A percentile compares a stretch with the other conserved stretches of the same genome.
Evolutionary conservation across 2,888 invertebrate species (phyloP).

Genomic region (Leptinotarsa haldemani): DNA sequence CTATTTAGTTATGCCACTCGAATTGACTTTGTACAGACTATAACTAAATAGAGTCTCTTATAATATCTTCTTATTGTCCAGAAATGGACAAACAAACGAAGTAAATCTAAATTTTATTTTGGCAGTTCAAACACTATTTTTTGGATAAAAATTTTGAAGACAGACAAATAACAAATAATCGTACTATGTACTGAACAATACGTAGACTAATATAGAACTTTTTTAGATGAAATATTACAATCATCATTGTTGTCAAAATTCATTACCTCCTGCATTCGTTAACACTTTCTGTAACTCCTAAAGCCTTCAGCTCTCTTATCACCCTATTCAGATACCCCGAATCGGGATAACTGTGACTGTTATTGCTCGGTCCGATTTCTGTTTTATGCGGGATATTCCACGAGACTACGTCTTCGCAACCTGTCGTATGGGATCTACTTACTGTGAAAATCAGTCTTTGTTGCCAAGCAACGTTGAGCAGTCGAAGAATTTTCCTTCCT

Average conservation of each 20-base stretch:
- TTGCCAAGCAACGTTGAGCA: slow-evolving; percentile 86
- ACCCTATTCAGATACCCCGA: slow-evolving; percentile 79
- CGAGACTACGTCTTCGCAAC: slow-evolving; percentile 89
- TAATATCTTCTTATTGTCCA: too few relatives aligned
- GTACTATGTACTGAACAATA: too few relatives aligned
- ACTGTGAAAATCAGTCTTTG: slow-evolving; percentile 87
- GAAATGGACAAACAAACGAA: too few relatives aligned
- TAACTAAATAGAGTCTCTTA: neutral
- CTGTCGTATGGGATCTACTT: slow-evolving; percentile 88
- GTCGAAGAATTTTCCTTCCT: slow-evolving; percentile 80
- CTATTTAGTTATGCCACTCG: neutral
- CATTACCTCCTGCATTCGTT: slow-evolving; percentile 22
- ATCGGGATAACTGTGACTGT: slow-evolving; percentile 79
- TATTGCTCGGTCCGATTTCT: slow-evolving; percentile 71
- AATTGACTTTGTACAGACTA: neutral
- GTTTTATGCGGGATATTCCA: slow-evolving; percentile 95
- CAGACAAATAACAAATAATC: too few relatives aligned
- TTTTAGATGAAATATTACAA: too few relatives aligned
- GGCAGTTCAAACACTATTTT: too few relatives aligned
- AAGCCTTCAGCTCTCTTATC: slow-evolving; percentile 70
- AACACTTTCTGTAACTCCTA: slow-evolving; percentile 70
- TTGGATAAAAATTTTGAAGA: too few relatives aligned
- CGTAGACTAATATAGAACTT: too few relatives aligned
- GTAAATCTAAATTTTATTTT: too few relatives aligned
- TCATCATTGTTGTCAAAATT: too few relatives aligned